phyloP scores from a whole-genome alignment of 2,797 vertebrate genomes.

The Tangara arthus region DNA sequence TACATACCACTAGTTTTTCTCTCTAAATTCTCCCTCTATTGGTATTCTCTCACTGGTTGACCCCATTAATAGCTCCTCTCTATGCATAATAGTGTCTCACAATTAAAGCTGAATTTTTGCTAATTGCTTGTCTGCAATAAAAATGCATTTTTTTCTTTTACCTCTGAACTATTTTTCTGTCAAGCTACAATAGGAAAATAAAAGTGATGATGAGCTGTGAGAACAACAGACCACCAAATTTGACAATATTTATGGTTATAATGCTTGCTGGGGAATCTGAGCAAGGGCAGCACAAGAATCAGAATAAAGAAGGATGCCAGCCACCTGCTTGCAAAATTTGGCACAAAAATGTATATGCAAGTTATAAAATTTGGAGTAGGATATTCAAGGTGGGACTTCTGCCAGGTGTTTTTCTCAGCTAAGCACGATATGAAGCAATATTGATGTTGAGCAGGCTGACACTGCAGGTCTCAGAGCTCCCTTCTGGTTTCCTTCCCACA shows the following conservation, averaged over 20 bases:
- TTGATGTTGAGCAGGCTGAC: neutral
- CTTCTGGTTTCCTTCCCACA: neutral
- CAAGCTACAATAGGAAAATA: slow-evolving; percentile 34
- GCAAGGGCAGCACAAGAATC: neutral
- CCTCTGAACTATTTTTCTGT: slow-evolving; percentile 12
- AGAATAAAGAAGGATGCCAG: slow-evolving; percentile 29
- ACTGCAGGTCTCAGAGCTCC: neutral
- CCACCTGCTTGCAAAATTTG: slow-evolving; percentile 19
- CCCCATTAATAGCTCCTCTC: neutral
- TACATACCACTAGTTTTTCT: neutral
- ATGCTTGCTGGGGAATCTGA: slow-evolving; percentile 36
- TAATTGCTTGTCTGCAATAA: neutral
- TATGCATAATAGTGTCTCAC: neutral
- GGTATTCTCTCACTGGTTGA: slow-evolving; percentile 5
- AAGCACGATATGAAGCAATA: slow-evolving; percentile 5
- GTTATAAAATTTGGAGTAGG: neutral
- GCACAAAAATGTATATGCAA: neutral
- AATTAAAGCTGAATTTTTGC: slow-evolving; percentile 40
- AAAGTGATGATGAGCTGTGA: neutral
- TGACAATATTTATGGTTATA: neutral
- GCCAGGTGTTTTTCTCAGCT: slow-evolving; percentile 36
- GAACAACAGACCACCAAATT: neutral
- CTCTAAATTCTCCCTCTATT: neutral
- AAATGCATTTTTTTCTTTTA: neutral
- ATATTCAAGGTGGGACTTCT: neutral